phyloP scores from a whole-genome alignment of 2,113 vertebrate species.

The Muntiacus muntjak region DNA sequence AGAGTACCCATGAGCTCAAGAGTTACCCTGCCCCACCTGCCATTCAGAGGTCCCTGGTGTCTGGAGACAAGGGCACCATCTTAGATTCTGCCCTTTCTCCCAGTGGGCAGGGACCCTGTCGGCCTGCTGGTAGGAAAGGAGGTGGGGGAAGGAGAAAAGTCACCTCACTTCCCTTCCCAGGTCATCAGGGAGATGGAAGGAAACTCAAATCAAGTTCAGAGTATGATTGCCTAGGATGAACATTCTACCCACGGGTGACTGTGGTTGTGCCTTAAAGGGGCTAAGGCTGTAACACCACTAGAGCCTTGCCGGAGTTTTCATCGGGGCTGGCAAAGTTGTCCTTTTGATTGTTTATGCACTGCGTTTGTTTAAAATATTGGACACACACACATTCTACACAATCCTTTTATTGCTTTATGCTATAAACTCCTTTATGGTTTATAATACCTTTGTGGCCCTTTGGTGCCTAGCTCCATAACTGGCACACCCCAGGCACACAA shows the following conservation, averaged over 20 bases:
- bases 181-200: neutral
- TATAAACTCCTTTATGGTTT: neutral
- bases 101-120: too few relatives aligned
- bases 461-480: neutral
- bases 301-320: neutral
- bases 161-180: neutral
- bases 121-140: neutral
- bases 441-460: neutral
- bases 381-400: neutral
- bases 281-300: neutral
- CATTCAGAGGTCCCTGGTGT: neutral
- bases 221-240: neutral
- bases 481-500: neutral
- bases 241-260: neutral
- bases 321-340: neutral
- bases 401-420: neutral
- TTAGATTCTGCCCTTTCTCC: neutral
- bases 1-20: neutral
- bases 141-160: neutral
- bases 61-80: neutral
- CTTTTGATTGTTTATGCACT: neutral
- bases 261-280: neutral
- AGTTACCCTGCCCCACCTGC: neutral
- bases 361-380: neutral
- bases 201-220: neutral